Conservation (phyloP, 2,113 vertebrate species). For the Oryzias melastigma region DNA sequence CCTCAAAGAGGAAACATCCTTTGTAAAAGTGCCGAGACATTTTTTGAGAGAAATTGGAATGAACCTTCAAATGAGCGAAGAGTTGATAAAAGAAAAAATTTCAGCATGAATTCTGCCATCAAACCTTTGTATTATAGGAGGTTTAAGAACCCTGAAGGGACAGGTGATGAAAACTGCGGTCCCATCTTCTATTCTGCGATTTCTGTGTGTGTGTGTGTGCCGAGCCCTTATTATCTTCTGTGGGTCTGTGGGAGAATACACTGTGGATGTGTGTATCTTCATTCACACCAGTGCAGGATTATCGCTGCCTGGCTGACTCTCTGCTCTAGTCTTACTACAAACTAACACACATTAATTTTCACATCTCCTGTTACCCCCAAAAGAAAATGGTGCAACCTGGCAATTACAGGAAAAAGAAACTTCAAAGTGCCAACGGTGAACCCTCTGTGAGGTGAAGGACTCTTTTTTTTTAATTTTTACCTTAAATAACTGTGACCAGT, state of each 20-base stretch:
- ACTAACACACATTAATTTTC: slow-evolving; percentile 50
- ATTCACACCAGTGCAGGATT: slow-evolving; percentile 33
- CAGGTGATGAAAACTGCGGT: slow-evolving; percentile 28
- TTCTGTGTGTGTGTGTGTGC: slow-evolving; percentile 11
- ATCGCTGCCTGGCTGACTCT: slow-evolving; percentile 48
- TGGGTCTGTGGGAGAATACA: neutral
- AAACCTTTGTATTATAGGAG: slow-evolving; percentile 16
- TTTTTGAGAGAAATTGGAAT: too few species aligned
- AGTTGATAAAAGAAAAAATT: slow-evolving; percentile 8
- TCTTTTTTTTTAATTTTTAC: neutral
- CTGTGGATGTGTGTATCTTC: slow-evolving; percentile 23
- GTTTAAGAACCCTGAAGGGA: slow-evolving; percentile 12
- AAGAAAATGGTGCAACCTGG: slow-evolving; percentile 32
- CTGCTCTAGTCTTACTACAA: slow-evolving; percentile 25
- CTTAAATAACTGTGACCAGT: neutral
- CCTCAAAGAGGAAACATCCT: slow-evolving; percentile 6
- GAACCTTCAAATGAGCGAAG: neutral
- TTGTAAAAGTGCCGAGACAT: too few species aligned
- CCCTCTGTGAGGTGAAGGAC: slow-evolving; percentile 8
- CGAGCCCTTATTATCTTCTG: slow-evolving; percentile 31
- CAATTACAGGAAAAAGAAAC: slow-evolving; percentile 44
- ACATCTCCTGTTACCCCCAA: slow-evolving; percentile 28
- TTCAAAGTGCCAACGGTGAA: slow-evolving; percentile 19
- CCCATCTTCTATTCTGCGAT: slow-evolving; percentile 3
- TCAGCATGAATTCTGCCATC: slow-evolving; percentile 13